Evolutionary conservation across 1,140 invertebrate species (phyloP).

Genomic region (Zaprionus kolodkinae): DNA sequence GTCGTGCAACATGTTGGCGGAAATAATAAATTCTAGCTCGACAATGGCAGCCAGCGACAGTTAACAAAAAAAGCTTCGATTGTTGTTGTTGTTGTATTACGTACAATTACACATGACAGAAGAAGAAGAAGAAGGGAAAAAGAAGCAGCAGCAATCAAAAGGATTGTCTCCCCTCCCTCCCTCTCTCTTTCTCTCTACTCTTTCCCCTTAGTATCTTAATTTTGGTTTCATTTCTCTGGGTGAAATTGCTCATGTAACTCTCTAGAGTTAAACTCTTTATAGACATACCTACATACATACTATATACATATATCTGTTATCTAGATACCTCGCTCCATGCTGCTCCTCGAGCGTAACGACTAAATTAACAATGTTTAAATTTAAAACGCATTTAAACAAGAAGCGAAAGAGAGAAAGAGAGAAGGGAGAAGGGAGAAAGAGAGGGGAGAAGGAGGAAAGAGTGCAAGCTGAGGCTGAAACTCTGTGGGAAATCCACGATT

Average conservation of each 20-base stretch:
- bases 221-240: conserved; percentile 45
- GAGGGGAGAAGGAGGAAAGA: not conserved
- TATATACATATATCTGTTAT: conserved; percentile 25
- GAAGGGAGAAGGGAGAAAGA: not conserved
- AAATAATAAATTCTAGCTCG: conserved; percentile 69
- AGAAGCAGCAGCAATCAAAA: conserved; percentile 53
- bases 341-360: conserved; percentile 56
- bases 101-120: conserved; percentile 41
- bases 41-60: conserved; percentile 26
- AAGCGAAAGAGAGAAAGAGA: not conserved
- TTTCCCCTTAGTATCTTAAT: not conserved
- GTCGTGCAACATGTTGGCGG: conserved; percentile 61
- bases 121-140: conserved; percentile 29
- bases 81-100: conserved; percentile 43
- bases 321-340: conserved; percentile 38
- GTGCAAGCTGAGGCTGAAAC: not conserved
- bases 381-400: conserved; percentile 48
- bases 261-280: conserved; percentile 30
- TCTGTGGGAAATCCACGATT: conserved; percentile 42
- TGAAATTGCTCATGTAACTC: conserved; percentile 55
- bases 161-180: conserved; percentile 32
- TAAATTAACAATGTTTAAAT: conserved; percentile 64
- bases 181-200: not conserved
- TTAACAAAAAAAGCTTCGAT: conserved; percentile 5
- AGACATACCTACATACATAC: not conserved